phyloP scores from a whole-genome alignment of 2,113 vertebrate species.

The Chascanopsetta lugubris region DNA sequence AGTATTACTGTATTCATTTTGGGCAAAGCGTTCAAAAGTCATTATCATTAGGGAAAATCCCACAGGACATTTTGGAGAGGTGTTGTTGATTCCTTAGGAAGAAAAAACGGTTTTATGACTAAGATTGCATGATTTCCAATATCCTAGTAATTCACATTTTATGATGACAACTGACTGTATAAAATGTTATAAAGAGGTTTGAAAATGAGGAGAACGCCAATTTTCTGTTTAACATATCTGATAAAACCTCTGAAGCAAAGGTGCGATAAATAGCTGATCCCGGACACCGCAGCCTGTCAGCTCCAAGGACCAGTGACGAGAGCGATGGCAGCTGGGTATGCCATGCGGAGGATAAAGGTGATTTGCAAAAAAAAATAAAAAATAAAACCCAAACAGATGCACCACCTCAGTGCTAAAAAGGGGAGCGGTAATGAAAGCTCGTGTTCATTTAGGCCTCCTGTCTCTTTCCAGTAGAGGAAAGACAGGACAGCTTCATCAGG shows the following conservation, averaged over 20 bases:
- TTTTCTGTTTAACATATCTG: background rate
- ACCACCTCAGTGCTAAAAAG: constrained; percentile 57
- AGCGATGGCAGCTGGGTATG: constrained; percentile 48
- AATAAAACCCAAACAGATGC: constrained; percentile 62
- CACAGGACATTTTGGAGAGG: background rate
- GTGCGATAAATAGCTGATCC: constrained; percentile 9
- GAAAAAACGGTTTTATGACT: background rate
- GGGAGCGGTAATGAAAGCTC: constrained; percentile 62
- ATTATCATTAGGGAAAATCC: too few relatives aligned
- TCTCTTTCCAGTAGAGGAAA: constrained; percentile 44
- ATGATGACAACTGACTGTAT: too few relatives aligned
- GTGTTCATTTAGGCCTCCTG: constrained; percentile 65
- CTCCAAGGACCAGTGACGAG: constrained; percentile 14
- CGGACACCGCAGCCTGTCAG: constrained; percentile 30
- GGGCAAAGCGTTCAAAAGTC: too few relatives aligned
- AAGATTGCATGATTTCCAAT: too few relatives aligned
- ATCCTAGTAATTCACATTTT: too few relatives aligned
- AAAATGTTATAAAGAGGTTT: background rate
- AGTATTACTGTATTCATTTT: too few relatives aligned
- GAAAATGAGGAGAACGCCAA: background rate
- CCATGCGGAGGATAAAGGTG: constrained; percentile 49
- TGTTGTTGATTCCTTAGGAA: background rate
- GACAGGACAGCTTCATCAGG: constrained; percentile 71
- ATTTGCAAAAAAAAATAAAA: constrained; percentile 51
- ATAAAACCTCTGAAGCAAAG: background rate